Evolutionary conservation across 2,113 vertebrate genomes (phyloP).

Genomic region (Xenopus tropicalis): UCB_Xtro_10.0 CM004449.2:6916001-6916500

Average conservation of each 20-base stretch:
- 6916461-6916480: conserved; percentile 47
- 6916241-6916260: too few relatives aligned
- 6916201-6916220: too few relatives aligned
- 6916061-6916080: conserved; percentile 10
- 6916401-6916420: conserved; percentile 51
- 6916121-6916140: conserved; percentile 47
- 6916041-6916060: conserved; percentile 32
- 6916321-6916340: too few relatives aligned
- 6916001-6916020: conserved; percentile 45
- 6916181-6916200: too few relatives aligned
- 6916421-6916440: conserved; percentile 45
- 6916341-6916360: accelerated
- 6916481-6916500: conserved; percentile 43
- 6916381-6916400: conserved; percentile 53
- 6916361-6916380: conserved; percentile 33
- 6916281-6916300: too few relatives aligned
- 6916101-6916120: conserved; percentile 45
- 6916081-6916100: conserved; percentile 49
- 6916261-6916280: too few relatives aligned
- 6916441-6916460: conserved; percentile 49
- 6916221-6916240: too few relatives aligned
- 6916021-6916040: conserved; percentile 48
- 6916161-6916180: too few relatives aligned
- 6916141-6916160: too few relatives aligned
- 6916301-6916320: too few relatives aligned